Evolutionary conservation across 1,140 invertebrate genomes (phyloP).

Genomic region (Melanaphis sacchari): DNA sequence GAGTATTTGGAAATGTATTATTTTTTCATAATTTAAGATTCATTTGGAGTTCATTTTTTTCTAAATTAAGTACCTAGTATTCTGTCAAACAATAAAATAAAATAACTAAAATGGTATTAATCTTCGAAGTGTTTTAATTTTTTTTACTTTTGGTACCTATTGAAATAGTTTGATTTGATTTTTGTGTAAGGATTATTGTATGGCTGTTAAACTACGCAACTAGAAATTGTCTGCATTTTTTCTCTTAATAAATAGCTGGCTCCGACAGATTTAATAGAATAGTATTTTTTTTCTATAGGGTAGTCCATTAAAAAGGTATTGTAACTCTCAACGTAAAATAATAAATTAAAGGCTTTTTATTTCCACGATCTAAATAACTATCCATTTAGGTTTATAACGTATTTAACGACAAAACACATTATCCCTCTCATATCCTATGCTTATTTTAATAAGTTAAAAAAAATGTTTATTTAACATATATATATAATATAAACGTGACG

Average conservation of each 20-base stretch:
- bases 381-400: conserved; percentile 13
- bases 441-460: conserved; percentile 2
- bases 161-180: not conserved
- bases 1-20: not conserved
- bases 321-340: not conserved
- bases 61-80: not conserved
- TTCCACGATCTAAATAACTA: conserved; percentile 3
- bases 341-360: conserved; percentile 23
- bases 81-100: not conserved
- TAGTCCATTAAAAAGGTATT: conserved; percentile 28
- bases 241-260: not conserved
- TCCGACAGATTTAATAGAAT: not conserved
- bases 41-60: not conserved
- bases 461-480: not conserved
- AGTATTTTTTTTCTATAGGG: not conserved
- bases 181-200: not conserved
- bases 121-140: not conserved
- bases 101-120: not conserved
- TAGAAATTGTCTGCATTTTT: not conserved
- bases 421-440: not conserved
- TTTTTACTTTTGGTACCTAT: not conserved
- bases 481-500: not conserved
- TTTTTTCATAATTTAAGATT: not conserved
- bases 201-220: not conserved
- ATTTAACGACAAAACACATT: conserved; percentile 52